Base-by-base conservation (phyloP, 1,140 invertebrate species). In the Telenomus remus region DNA sequence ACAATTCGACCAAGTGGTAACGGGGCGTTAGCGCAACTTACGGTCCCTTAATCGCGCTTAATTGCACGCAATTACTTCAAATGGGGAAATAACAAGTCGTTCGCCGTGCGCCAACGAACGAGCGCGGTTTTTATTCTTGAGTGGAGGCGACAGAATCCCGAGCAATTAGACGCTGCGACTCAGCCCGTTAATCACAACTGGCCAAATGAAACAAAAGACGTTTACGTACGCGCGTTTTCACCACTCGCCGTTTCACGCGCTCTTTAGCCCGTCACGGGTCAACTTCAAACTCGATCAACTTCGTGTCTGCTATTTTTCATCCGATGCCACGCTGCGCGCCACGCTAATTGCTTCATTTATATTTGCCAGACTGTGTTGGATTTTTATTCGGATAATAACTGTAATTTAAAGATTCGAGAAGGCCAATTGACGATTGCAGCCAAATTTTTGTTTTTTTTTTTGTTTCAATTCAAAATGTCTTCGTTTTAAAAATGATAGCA, bases 1-100 rank as follows among this genome's bases (percentile, higher is more conserved):
- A 78, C 78, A 78, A 79, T 79, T 79, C 69, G 72, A 54, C 63
- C 47, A 78, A 79, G 75, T 79, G 72, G 73, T 76, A 76, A 79
- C 78, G 64, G 47, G 55, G 63, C 69, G 70, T 70, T 69, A 71
- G 59, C 63, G 53, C 68, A 76, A 79, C 75, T 79, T 76, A 72
- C 78, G 69, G 63, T 78, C 71, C 61, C 78, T 78, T 81, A 79
- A 79, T 81, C 77, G 73, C 70, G 66, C 66, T 79, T 78, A 81
- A 81, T 81, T 79, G 77, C 78, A 63, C 68, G 63, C 77, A 81
- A 79, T 81, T 81, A 81, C 79, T 81, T 61, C 63, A 81, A 81
- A 81, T 81, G 79, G 79, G 75, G 72, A 81, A 81, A 81, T 81
- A 81, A 81, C 79, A 81, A 81, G 79, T 79, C 61, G 79, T 70